A percentile compares a stretch with the other conserved stretches of the same genome.
Conservation (phyloP, 1,140 invertebrate genomes). For the Pseudomyrmex sp. region DNA sequence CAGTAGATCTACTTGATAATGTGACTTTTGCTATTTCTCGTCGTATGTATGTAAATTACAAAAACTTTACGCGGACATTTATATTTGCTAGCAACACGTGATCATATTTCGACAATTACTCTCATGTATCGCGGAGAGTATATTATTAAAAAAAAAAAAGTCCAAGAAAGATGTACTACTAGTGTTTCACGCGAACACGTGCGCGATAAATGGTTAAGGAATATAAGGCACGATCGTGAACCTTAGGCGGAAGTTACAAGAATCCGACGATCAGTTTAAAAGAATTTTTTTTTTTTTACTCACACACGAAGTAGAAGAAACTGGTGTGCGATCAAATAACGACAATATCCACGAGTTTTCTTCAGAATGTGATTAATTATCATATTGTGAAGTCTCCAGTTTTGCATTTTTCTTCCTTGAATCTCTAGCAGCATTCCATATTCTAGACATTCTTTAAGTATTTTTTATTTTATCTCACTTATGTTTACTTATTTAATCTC, state of each 20-base stretch:
- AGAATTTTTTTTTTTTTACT: not conserved
- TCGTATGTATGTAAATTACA: not conserved
- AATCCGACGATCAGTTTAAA: not conserved
- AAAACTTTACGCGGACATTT: too few species aligned
- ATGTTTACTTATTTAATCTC: not conserved
- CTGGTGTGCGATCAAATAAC: slow-evolving; percentile 19
- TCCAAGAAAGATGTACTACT: not conserved
- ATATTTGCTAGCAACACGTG: not conserved
- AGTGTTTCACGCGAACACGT: slow-evolving; percentile 40
- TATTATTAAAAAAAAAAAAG: not conserved
- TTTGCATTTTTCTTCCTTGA: not conserved
- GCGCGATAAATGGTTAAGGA: slow-evolving; percentile 48
- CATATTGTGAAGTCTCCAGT: not conserved
- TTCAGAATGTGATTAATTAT: not conserved
- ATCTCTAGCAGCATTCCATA: not conserved
- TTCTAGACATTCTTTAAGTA: not conserved
- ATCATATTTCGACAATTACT: not conserved
- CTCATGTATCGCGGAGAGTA: not conserved
- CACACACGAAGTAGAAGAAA: slow-evolving; percentile 12
- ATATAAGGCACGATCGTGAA: slow-evolving; percentile 79
- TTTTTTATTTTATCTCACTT: not conserved
- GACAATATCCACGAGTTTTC: not conserved
- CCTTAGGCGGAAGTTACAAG: slow-evolving; percentile 27
- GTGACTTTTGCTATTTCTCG: not conserved
- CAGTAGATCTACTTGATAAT: not conserved